Evolutionary conservation across 2,113 vertebrate genomes (phyloP), one percentile per base, ranked within the genome.

Genomic region (Ictidomys tridecemlineatus): DNA sequence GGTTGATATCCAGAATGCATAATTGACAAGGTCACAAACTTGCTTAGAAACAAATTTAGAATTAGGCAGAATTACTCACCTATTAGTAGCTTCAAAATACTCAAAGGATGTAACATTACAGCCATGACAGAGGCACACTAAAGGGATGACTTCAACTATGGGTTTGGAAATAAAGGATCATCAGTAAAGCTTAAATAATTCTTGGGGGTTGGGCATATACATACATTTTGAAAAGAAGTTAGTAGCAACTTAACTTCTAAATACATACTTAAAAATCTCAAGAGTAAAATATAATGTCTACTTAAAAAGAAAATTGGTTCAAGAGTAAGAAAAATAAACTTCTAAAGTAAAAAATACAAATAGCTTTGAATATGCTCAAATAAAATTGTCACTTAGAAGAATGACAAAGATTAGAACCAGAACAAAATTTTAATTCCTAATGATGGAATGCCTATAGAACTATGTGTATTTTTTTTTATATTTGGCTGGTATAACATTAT

Each of bases 181-280:
- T 16, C 1, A 53, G 10, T 0, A 18, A 10, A 84, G 11, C 9
- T 10, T 61, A 1, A 61, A 32, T 17, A 84, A 72, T 78, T 37
- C 4, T 4, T 70, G 14, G 12, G 26, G 8, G 16, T 58, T 12
- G 8, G 10, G 0, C 0, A 45, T 84, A n/a, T 58, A 58, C 0
- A 12, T 13, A 74, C 8, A 74, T 4, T 53, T 61, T 85, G 2
- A 30, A 67, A 61, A 74, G 16, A 56, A 82, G 16, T 82, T 39
- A 32, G 0, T 58, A 3, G 85, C 42, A 69, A 34, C 72, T 24
- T 70, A 5, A 14, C 14, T 53, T 16, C 14, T 53, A 4, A 4
- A 76, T 22, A 17, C 58, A 34, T 72, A 63, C 22, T 69, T 6
- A 34, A 4, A 51, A 80, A 89, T 74, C 18, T 58, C 9, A 85